Base-by-base conservation (phyloP, 2,888 invertebrate species). In the Saturnia japonica region DNA sequence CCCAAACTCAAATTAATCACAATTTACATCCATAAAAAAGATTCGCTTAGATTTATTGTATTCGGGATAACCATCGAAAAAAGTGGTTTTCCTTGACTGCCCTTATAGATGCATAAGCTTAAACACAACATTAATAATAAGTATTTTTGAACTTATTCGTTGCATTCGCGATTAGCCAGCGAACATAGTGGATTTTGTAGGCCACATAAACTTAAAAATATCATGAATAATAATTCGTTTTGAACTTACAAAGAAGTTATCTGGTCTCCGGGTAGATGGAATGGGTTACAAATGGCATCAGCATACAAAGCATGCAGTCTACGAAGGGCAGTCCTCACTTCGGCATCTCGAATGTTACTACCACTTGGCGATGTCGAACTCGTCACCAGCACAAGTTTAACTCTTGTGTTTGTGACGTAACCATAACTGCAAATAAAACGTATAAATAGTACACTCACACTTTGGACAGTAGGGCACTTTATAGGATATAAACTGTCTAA, bases 331-430 rank as follows among this genome's bases (percentile, higher is more conserved):
- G 97, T 97, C 91, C 98, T 95, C 16, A 99, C 98, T 95, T 99
- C 99, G 85, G 98, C 99, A 87, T 99, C 99, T 74, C 99, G 93
- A 66, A 99, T 94, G 22, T 97, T 96, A 74, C 97, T 96, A 83
- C 98, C 98, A 28, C 97, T 96, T 0, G 98, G 97, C 84, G 99
- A 98, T 7, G 98, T 96, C 0, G 98, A 97, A 88, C 98, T 98
- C 1, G 99, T 96, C 47, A 99, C 97, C 72, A 99, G 96, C 11
- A 99, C 97, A 85, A 99, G 96, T 89, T 99, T 99, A 12, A 99
- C 97, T 93, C 97, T 97, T 0, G 99, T 99, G 85, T 99, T 99
- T n/a, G 99, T 99, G 12, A 99, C 98, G 91, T 99, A 99, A 0
- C 99, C 99, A 93, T 97, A 98, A 80, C 97, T 98, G 78, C 69